phyloP scores from a whole-genome alignment of 2,888 invertebrate genomes.

The Eupithecia vulgata region DNA sequence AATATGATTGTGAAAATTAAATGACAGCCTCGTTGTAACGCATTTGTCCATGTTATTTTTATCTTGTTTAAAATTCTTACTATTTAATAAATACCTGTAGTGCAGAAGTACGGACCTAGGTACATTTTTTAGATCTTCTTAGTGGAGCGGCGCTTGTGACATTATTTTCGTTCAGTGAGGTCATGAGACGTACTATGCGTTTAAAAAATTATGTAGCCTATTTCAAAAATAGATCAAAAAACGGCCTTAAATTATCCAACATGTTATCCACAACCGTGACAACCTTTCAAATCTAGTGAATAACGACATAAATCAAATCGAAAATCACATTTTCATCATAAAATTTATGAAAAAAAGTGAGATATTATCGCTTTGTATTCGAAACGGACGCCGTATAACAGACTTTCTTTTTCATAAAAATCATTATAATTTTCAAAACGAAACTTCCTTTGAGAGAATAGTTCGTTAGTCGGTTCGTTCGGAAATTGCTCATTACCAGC shows the following conservation, averaged over 20 bases:
- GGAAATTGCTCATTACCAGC: conserved; percentile 76
- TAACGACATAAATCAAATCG: neutral
- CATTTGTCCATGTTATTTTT: too few relatives aligned
- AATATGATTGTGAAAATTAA: too few relatives aligned
- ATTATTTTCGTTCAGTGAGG: neutral
- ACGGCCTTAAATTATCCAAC: neutral
- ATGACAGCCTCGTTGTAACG: too few relatives aligned
- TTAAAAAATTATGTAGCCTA: neutral
- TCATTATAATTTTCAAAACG: neutral
- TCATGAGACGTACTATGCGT: neutral
- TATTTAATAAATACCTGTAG: too few relatives aligned
- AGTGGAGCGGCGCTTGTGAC: too few relatives aligned
- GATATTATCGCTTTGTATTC: neutral
- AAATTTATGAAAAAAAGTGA: neutral
- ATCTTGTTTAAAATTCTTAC: too few relatives aligned
- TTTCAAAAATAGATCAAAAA: neutral
- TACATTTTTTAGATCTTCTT: too few relatives aligned
- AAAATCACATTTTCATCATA: neutral
- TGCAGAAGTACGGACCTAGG: too few relatives aligned
- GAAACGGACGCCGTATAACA: neutral
- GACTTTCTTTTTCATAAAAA: neutral
- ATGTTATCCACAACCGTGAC: neutral
- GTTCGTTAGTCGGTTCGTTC: conserved; percentile 65
- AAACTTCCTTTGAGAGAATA: conserved; percentile 40
- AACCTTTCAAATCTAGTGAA: conserved; percentile 3